These are phyloP conservation scores for Falco columbarius DNA, from an alignment of 2,797 vertebrate genomes.

Conservation along the genomic window DNA sequence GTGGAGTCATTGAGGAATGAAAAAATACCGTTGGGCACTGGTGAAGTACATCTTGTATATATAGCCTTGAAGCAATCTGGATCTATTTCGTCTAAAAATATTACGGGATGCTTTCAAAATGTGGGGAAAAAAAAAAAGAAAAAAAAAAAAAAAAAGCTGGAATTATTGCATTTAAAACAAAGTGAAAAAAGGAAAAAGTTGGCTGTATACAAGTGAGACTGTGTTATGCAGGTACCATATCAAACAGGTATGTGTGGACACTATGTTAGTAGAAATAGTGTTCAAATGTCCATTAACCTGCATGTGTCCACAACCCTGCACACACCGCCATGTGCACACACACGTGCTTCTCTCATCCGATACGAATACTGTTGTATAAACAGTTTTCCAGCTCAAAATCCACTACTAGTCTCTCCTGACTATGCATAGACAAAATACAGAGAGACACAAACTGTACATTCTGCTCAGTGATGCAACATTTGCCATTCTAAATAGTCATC, in stretches of 20 bases:
- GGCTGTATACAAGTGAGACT: not conserved
- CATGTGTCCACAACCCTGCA: not conserved
- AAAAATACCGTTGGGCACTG: not conserved
- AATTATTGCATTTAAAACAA: conserved; percentile 4
- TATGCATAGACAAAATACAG: not conserved
- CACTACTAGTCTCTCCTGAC: not conserved
- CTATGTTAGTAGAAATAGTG: not conserved
- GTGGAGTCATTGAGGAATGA: not conserved
- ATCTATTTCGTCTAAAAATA: not conserved
- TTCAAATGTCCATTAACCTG: not conserved
- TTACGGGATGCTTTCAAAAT: not conserved
- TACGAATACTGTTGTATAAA: not conserved
- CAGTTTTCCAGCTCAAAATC: not conserved
- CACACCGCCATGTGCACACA: not conserved
- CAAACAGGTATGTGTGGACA: not conserved
- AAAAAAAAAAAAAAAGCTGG: not conserved
- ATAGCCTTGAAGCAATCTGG: not conserved
- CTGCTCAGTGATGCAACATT: not conserved
- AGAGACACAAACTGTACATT: not conserved
- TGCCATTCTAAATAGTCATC: not conserved
- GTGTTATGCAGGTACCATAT: not conserved
- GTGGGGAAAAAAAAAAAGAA: not conserved
- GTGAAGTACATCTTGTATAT: not conserved
- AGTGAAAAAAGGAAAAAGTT: not conserved
- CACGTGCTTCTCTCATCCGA: not conserved